A percentile compares a stretch with the other conserved stretches of the same genome.
These are phyloP conservation scores for Saccostrea echinata DNA, from an alignment of 1,140 invertebrate genomes.

Conservation along the genomic window DNA sequence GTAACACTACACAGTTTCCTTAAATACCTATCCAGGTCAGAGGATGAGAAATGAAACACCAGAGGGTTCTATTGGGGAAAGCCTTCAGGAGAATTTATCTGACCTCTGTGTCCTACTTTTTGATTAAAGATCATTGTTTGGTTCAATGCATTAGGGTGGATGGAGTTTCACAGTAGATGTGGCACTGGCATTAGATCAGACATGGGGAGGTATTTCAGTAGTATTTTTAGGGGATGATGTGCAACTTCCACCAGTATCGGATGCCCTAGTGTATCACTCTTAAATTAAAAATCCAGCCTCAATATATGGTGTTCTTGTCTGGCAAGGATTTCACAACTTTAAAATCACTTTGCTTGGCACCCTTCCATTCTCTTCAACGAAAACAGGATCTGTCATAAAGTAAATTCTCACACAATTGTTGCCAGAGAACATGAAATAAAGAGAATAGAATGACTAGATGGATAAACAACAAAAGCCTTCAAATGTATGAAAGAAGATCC, in stretches of 20 bases:
- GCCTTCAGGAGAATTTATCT: conserved; percentile 47
- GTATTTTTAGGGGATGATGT: conserved; percentile 61
- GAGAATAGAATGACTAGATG: too few relatives aligned
- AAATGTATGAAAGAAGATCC: too few relatives aligned
- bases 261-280: conserved; percentile 55
- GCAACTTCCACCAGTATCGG: conserved; percentile 60
- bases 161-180: too few relatives aligned
- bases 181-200: too few relatives aligned
- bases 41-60: conserved; percentile 53
- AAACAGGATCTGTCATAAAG: too few relatives aligned
- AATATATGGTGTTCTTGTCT: conserved; percentile 58
- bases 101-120: conserved; percentile 54
- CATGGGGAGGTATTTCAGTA: too few relatives aligned
- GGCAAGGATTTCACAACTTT: conserved; percentile 50
- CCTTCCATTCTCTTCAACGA: conserved; percentile 9
- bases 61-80: conserved; percentile 41
- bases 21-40: not conserved
- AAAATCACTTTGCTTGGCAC: too few relatives aligned
- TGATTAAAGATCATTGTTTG: conserved; percentile 64
- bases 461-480: too few relatives aligned
- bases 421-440: too few relatives aligned
- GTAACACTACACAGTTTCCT: conserved; percentile 40
- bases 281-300: conserved; percentile 41
- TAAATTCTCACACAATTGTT: too few relatives aligned
- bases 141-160: conserved; percentile 56